These are phyloP conservation scores for Neomonachus schauinslandi DNA, from an alignment of 2,113 vertebrate species.

Conservation along the genomic window DNA sequence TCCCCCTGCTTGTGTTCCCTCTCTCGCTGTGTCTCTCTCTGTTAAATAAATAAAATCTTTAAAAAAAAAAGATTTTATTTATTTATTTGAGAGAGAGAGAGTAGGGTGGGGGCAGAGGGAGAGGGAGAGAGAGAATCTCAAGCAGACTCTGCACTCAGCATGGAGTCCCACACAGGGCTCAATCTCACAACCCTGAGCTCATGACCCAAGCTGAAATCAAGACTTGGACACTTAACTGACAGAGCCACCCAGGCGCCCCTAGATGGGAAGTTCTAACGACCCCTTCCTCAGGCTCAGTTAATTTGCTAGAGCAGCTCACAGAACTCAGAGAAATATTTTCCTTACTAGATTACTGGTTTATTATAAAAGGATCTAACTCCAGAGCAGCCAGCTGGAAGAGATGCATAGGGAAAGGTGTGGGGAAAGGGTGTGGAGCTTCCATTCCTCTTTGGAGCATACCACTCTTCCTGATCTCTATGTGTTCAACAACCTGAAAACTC, in stretches of 20 bases:
- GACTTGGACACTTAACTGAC: not conserved
- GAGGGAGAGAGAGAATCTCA: not conserved
- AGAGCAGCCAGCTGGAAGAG: not conserved
- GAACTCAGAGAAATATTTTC: not conserved
- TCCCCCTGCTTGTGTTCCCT: no score
- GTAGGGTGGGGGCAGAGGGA: not conserved
- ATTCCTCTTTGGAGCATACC: not conserved
- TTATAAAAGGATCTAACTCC: not conserved
- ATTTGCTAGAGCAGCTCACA: not conserved
- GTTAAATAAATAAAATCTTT: no score
- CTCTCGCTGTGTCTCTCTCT: no score
- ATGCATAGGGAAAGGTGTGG: not conserved
- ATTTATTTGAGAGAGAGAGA: not conserved
- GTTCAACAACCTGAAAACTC: not conserved
- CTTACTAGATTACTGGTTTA: not conserved
- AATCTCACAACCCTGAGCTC: not conserved
- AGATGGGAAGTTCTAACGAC: no score
- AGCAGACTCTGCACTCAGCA: not conserved
- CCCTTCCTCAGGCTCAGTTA: not conserved
- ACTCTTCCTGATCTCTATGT: not conserved
- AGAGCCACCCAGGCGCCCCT: not conserved
- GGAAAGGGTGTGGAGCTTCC: not conserved
- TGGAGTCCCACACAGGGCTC: not conserved
- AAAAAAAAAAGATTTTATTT: not conserved
- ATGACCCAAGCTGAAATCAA: not conserved